These are phyloP conservation scores for Heliconius ethilla DNA, from an alignment of 2,888 invertebrate genomes.

Conservation along the genomic window DNA sequence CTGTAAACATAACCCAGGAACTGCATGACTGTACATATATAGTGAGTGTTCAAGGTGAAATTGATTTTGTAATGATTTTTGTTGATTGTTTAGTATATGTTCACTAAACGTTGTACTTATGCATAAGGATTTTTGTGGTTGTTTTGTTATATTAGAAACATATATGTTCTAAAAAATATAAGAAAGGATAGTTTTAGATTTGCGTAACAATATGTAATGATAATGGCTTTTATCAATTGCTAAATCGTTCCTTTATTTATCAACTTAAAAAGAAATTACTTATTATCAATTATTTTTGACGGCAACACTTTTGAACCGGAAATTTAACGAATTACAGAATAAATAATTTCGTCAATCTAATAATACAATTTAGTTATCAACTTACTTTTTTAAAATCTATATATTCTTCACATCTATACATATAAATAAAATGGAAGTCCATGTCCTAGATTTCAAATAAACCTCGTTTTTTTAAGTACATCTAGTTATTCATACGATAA, in stretches of 20 bases:
- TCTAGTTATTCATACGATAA: too few relatives aligned
- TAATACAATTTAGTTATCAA: neutral
- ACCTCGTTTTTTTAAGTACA: too few relatives aligned
- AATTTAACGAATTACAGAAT: neutral
- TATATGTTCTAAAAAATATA: neutral
- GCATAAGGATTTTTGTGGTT: neutral
- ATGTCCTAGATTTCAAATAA: too few relatives aligned
- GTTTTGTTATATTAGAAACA: neutral
- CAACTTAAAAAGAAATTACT: neutral
- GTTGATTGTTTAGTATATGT: slow-evolving; percentile 27
- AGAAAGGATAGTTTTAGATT: neutral
- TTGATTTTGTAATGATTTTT: slow-evolving; percentile 39
- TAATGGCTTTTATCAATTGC: neutral
- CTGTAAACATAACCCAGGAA: slow-evolving; percentile 24
- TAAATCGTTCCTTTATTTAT: neutral
- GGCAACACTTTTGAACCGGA: neutral
- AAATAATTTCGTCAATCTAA: neutral
- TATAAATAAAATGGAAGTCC: too few relatives aligned
- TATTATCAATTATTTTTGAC: neutral
- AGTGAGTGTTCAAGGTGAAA: slow-evolving; percentile 39
- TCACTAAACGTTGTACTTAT: neutral
- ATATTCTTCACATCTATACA: too few relatives aligned
- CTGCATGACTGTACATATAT: slow-evolving; percentile 18
- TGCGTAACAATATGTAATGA: neutral
- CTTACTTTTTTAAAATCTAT: too few relatives aligned